A percentile compares a stretch with the other conserved stretches of the same genome.
Evolutionary conservation across 1,140 invertebrate species (phyloP).

Genomic region (Cotesia typhae): DNA sequence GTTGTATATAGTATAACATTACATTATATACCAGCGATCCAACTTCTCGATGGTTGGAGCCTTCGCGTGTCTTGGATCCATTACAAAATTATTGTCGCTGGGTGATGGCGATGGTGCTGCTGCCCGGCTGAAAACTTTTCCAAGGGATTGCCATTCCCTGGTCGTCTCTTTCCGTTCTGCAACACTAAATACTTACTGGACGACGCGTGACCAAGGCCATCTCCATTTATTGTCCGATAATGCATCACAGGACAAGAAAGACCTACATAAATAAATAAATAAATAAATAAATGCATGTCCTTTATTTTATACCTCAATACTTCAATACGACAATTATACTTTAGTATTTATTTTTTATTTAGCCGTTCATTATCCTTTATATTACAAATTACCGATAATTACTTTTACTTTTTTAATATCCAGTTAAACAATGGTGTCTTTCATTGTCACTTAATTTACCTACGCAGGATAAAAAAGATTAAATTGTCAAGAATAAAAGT

Average conservation of each 20-base stretch:
- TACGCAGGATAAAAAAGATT: conserved; percentile 15
- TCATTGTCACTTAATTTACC: conserved; percentile 17
- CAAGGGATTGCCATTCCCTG: conserved; percentile 26
- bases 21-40: not conserved
- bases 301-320: too few species aligned
- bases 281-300: not conserved
- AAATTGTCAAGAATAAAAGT: conserved; percentile 21
- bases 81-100: conserved; percentile 47
- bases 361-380: not conserved
- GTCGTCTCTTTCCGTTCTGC: conserved; percentile 35
- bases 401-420: not conserved
- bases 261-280: not conserved
- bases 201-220: conserved; percentile 25
- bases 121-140: conserved; percentile 33
- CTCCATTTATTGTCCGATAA: not conserved
- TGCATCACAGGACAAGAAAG: too few species aligned
- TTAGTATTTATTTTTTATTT: not conserved
- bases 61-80: conserved; percentile 43
- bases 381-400: too few species aligned
- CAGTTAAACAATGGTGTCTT: conserved; percentile 1
- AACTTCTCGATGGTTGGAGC: not conserved
- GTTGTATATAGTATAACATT: not conserved
- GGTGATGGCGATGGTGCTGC: not conserved
- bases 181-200: conserved; percentile 32
- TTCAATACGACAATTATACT: too few species aligned